Evolutionary conservation across 2,113 vertebrate genomes (phyloP).

Genomic region (Psettodes erumei): DNA sequence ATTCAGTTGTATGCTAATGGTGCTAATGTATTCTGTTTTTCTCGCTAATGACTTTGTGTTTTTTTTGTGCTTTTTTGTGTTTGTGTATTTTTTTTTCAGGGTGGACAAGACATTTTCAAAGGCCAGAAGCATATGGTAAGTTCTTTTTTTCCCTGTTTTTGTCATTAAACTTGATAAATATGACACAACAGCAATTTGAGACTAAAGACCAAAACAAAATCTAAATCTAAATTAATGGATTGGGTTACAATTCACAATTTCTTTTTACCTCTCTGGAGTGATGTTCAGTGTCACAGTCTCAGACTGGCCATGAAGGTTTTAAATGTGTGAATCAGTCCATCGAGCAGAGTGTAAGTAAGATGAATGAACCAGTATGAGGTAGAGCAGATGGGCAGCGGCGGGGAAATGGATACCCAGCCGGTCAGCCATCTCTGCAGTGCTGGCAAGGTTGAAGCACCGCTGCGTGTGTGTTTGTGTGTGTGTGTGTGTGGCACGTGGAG

Average conservation of each 20-base stretch:
- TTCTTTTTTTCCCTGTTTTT: slow-evolving; percentile 27
- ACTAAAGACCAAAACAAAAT: no score
- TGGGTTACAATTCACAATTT: no score
- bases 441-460: slow-evolving; percentile 46
- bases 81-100: slow-evolving; percentile 65
- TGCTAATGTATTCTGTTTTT: background rate
- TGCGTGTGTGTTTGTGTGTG: slow-evolving; percentile 37
- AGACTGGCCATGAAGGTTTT: slow-evolving; percentile 7
- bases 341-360: slow-evolving; percentile 41
- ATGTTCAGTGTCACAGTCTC: slow-evolving; percentile 28
- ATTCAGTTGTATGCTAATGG: background rate
- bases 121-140: slow-evolving; percentile 80
- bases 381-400: slow-evolving; percentile 54
- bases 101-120: slow-evolving; percentile 82
- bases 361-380: slow-evolving; percentile 54
- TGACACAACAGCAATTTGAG: background rate
- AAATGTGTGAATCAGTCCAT: slow-evolving; percentile 15
- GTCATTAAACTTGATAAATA: background rate
- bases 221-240: no score
- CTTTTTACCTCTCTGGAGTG: background rate
- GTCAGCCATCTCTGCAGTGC: slow-evolving; percentile 55
- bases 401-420: slow-evolving; percentile 12
- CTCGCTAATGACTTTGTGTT: background rate
- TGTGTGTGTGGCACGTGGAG: slow-evolving; percentile 41
- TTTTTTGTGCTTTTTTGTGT: background rate